These are phyloP conservation scores for Neogale vison DNA, from an alignment of 2,113 vertebrate species.

Conservation along the genomic window DNA sequence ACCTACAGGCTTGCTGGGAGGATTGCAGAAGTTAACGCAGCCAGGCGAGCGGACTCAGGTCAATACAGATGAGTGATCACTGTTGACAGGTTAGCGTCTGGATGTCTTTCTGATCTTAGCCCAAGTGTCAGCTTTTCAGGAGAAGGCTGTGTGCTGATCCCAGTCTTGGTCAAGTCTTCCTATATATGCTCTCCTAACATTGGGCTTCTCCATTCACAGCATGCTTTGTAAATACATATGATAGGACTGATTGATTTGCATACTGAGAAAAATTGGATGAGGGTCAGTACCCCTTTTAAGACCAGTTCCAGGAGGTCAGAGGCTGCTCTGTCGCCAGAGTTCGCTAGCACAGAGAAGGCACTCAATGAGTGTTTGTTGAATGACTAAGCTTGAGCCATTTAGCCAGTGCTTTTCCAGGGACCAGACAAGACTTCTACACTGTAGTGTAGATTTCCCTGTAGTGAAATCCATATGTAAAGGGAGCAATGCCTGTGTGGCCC, in stretches of 20 bases:
- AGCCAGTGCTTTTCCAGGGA: background rate
- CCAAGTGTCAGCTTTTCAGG: background rate
- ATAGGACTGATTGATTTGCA: background rate
- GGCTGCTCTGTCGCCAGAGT: background rate
- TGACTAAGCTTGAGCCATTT: background rate
- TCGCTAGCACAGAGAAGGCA: background rate
- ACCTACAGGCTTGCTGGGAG: background rate
- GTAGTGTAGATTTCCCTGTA: too few species aligned
- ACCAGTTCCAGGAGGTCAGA: background rate
- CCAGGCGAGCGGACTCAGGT: background rate
- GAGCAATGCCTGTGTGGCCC: background rate
- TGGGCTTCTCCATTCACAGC: background rate
- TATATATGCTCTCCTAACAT: background rate
- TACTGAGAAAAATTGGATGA: background rate
- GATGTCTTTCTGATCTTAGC: background rate
- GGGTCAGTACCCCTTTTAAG: background rate
- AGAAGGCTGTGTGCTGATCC: background rate
- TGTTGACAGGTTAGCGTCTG: background rate
- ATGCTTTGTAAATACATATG: background rate
- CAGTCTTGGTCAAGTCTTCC: background rate
- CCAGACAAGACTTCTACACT: background rate
- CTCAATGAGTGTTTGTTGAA: background rate
- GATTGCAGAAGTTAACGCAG: slow-evolving; percentile 17
- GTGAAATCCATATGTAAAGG: background rate
- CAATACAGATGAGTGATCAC: background rate